Conservation (phyloP, 2,888 invertebrate species). For the Aporophyla nigra region DNA sequence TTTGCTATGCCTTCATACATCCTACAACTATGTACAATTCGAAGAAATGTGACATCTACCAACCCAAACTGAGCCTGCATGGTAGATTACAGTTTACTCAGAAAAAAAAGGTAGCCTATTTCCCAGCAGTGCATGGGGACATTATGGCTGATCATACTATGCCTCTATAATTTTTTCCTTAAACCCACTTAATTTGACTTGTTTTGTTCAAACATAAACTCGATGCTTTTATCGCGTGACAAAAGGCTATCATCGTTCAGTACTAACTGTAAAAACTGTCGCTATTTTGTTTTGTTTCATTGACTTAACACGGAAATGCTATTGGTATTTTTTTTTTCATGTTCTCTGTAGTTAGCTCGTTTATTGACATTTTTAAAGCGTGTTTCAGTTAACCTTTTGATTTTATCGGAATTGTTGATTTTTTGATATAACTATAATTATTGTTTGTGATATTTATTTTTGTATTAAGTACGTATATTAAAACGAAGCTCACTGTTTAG, state of each 20-base stretch:
- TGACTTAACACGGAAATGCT: slow-evolving; percentile 38
- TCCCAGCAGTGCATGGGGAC: too few relatives aligned
- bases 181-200: slow-evolving; percentile 2
- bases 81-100: too few relatives aligned
- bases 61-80: too few relatives aligned
- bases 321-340: slow-evolving; percentile 31
- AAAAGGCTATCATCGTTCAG: slow-evolving; percentile 36
- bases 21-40: too few relatives aligned
- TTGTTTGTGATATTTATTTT: background rate
- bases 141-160: background rate
- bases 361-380: slow-evolving; percentile 2
- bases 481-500: background rate
- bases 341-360: slow-evolving; percentile 8
- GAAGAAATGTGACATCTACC: too few relatives aligned
- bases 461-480: background rate
- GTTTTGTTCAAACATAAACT: slow-evolving; percentile 43
- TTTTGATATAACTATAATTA: background rate
- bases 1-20: too few relatives aligned
- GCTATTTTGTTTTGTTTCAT: slow-evolving; percentile 31
- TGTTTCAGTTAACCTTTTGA: slow-evolving; percentile 29
- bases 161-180: background rate
- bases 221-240: slow-evolving; percentile 68
- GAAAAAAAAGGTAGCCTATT: too few relatives aligned
- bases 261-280: slow-evolving; percentile 31
- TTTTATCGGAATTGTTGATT: slow-evolving; percentile 20